phyloP scores from a whole-genome alignment of 1,140 invertebrate species.

The Drosophila fuyamai region DNA sequence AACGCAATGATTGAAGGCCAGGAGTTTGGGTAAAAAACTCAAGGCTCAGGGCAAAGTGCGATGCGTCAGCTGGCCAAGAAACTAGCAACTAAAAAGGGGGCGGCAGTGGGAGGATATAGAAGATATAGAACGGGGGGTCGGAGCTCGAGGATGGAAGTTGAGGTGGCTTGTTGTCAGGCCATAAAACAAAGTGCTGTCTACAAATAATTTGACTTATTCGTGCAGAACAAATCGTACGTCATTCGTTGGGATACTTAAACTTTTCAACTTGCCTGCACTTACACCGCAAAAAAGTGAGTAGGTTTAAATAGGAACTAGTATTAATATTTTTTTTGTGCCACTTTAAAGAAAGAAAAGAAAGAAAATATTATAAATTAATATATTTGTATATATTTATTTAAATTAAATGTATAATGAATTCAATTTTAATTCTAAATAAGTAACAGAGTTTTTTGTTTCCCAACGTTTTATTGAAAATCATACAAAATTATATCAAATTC shows the following conservation, averaged over 20 bases:
- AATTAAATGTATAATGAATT: no score
- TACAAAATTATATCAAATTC: no score
- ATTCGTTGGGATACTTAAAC: slow-evolving; percentile 78
- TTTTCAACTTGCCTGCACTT: slow-evolving; percentile 23
- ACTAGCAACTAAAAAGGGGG: slow-evolving; percentile 19
- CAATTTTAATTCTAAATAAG: no score
- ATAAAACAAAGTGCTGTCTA: slow-evolving; percentile 82
- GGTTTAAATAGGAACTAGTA: no score
- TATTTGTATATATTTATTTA: no score
- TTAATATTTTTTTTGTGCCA: no score
- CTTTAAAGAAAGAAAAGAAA: no score
- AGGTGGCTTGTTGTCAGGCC: slow-evolving; percentile 67
- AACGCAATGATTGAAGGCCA: slow-evolving; percentile 62
- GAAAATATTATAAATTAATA: no score
- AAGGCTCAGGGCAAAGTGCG: slow-evolving; percentile 20
- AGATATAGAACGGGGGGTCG: background rate
- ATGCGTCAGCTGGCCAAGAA: slow-evolving; percentile 57
- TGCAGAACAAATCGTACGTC: slow-evolving; percentile 82
- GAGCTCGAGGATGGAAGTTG: slow-evolving; percentile 6
- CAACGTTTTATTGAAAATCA: no score
- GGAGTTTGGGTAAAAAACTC: slow-evolving; percentile 45
- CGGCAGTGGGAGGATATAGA: slow-evolving; percentile 11
- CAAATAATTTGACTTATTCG: slow-evolving; percentile 82
- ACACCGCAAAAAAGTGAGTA: slow-evolving; percentile 4
- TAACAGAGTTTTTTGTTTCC: no score